phyloP scores from a whole-genome alignment of 2,113 vertebrate genomes.

The Periophthalmus modestus region DNA sequence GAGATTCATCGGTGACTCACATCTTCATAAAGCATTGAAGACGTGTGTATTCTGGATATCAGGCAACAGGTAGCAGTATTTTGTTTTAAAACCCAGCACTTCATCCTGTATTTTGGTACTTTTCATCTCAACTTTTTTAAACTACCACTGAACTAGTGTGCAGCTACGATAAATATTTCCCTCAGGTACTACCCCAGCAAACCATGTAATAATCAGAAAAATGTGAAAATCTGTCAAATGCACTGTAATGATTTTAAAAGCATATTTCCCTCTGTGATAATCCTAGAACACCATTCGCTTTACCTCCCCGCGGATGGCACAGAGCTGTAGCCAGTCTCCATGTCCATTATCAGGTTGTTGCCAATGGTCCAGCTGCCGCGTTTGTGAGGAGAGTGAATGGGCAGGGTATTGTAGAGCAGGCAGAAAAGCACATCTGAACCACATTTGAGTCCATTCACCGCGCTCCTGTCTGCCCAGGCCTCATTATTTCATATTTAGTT shows the following conservation, averaged over 20 bases:
- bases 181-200: too few species aligned
- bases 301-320: background rate
- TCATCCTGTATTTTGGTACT: too few species aligned
- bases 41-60: too few species aligned
- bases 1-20: too few species aligned
- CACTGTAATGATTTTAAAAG: background rate
- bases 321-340: constrained; percentile 1
- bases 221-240: too few species aligned
- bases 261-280: background rate
- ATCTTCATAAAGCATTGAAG: too few species aligned
- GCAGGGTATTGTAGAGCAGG: constrained; percentile 22
- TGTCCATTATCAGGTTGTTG: constrained; percentile 25
- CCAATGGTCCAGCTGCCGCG: constrained; percentile 26
- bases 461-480: constrained; percentile 31
- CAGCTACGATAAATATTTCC: too few species aligned
- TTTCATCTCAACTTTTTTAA: too few species aligned
- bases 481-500: constrained; percentile 48
- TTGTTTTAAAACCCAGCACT: too few species aligned
- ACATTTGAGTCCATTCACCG: constrained; percentile 38
- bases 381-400: constrained; percentile 22
- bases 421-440: constrained; percentile 28
- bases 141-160: too few species aligned
- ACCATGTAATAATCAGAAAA: too few species aligned
- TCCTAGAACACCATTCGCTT: background rate
- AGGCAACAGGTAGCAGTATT: too few species aligned